Evolutionary conservation across 2,797 vertebrate genomes (phyloP).

Genomic region (Parambassis ranga): DNA sequence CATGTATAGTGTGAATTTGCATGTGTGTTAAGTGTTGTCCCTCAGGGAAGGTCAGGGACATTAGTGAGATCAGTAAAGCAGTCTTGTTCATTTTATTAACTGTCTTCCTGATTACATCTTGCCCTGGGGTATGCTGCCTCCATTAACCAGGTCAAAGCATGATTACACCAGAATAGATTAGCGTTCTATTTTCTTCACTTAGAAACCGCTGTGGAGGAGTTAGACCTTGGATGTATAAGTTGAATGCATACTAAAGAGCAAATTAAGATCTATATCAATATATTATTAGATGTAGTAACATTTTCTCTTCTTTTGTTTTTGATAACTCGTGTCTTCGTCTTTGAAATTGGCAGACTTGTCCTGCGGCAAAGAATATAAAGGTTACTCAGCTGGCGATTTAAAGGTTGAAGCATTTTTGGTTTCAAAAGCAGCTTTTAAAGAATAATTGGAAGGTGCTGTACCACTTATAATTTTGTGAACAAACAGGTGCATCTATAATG

Average conservation of each 20-base stretch:
- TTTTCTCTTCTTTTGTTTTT: constrained; percentile 2
- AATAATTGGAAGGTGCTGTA: constrained; percentile 7
- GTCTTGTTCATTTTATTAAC: constrained; percentile 79
- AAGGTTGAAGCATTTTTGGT: constrained; percentile 33
- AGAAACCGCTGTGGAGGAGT: constrained; percentile 34
- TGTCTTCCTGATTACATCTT: constrained; percentile 71
- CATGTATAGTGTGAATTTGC: constrained; percentile 13
- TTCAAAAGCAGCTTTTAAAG: constrained; percentile 27
- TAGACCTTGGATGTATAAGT: constrained; percentile 49
- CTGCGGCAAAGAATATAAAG: constrained; percentile 36
- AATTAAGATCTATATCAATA: too few species aligned
- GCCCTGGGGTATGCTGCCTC: constrained; percentile 69
- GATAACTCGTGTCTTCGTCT: constrained; percentile 11
- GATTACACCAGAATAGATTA: constrained; percentile 72
- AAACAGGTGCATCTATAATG: constrained; percentile 7
- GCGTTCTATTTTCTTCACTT: constrained; percentile 56
- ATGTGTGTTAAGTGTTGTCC: constrained; percentile 31
- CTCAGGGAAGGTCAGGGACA: constrained; percentile 67
- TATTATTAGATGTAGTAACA: neutral
- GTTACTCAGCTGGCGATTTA: constrained; percentile 29
- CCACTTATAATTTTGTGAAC: constrained; percentile 1
- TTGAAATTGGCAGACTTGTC: constrained; percentile 22
- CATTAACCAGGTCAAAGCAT: constrained; percentile 75
- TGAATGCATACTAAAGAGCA: constrained; percentile 18
- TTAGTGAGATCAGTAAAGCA: constrained; percentile 64